These are phyloP conservation scores for Notoglanidium macrostoma DNA, from an alignment of 2,797 vertebrate genomes.

Conservation along the genomic window DNA sequence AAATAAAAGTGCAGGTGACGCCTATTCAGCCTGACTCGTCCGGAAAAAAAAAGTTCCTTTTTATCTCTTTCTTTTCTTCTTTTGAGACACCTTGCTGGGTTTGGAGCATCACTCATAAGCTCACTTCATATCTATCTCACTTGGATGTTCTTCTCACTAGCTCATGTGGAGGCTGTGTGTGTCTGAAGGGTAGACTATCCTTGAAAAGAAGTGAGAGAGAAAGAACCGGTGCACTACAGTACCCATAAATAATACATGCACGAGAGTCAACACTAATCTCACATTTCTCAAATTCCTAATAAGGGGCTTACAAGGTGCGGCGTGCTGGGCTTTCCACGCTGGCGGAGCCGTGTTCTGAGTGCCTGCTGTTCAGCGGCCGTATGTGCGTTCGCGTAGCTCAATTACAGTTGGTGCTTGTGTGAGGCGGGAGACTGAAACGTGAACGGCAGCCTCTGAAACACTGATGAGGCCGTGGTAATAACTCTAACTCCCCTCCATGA, in stretches of 20 bases:
- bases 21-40: background rate
- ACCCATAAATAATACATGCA: constrained; percentile 47
- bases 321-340: constrained; percentile 10
- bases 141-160: constrained; percentile 19
- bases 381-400: constrained; percentile 48
- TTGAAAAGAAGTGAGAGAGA: constrained; percentile 32
- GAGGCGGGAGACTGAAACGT: constrained; percentile 42
- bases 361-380: constrained; percentile 31
- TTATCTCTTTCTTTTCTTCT: background rate
- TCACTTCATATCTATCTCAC: constrained; percentile 38
- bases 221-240: constrained; percentile 34
- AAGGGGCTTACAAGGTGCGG: constrained; percentile 40
- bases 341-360: constrained; percentile 2
- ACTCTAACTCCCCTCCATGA: constrained; percentile 53
- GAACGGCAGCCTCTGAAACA: constrained; percentile 35
- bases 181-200: constrained; percentile 40
- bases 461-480: constrained; percentile 54
- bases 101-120: constrained; percentile 13
- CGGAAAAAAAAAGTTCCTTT: background rate
- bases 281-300: constrained; percentile 43
- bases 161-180: constrained; percentile 14
- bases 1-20: background rate
- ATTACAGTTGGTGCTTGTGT: constrained; percentile 35
- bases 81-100: background rate
- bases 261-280: constrained; percentile 50